Base-by-base conservation (phyloP, 2,113 vertebrate species). In the Entomyzon cyanotis region DNA sequence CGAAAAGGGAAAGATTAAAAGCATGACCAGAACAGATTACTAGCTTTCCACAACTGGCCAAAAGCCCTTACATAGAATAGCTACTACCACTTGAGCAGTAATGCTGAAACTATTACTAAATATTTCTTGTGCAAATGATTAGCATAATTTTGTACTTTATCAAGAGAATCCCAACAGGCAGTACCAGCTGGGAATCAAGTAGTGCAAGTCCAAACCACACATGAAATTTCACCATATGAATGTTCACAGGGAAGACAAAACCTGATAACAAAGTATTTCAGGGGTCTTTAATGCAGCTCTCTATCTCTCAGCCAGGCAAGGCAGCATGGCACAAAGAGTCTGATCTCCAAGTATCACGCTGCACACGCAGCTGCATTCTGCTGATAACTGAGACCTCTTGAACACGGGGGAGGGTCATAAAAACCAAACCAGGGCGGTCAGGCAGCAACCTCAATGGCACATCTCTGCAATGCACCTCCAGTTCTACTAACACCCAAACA, bases 41-140 rank as follows among this genome's bases (percentile, higher is more conserved):
- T 15, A 59, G 22, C 30, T 15, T 86, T 55, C 27, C 23, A 31
- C 16, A 70, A 10, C 16, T 52, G n/a, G 30, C 21, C 63, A 47
- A 55, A 76, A 31, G 3, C 0, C 0, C 16, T 24, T 28, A 50
- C 2, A 17, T 0, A 77, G 9, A 67, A 47, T 3, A 87, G 39
- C 19, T 68, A 18, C 30, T 46, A 69, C 27, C 7, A n/a, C 37
- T 20, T 11, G 0, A 56, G 25, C 28, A 62, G 23, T 41, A 74
- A 47, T 3, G 3, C 12, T 22, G 28, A 75, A 76, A 79, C 20
- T 28, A 67, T 31, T 44, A 30, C 8, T 24, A 59, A 44, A 15
- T n/a, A 87, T 7, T 64, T 85, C 12, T 82, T 37, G 20, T 60
- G 71, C 30, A 90, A 69, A 28, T 9, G 2, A 84, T 21, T 46